Percentiles rank a stretch among this genome's conserved stretches.
Evolutionary conservation across 2,113 vertebrate genomes (phyloP).

Genomic region (Hydrolagus affinis): DNA sequence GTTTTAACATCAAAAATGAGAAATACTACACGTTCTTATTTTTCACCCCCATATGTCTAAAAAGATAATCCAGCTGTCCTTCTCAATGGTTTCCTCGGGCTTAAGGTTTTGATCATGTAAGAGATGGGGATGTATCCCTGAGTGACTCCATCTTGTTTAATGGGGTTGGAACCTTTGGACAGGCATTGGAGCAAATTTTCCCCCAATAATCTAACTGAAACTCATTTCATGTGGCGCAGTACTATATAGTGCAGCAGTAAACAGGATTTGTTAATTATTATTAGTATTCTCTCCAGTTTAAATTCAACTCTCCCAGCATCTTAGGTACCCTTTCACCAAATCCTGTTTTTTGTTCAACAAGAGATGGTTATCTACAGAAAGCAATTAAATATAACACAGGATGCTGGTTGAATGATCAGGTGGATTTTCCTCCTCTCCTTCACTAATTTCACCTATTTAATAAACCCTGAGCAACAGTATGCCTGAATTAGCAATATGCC

Average conservation of each 20-base stretch:
- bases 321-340: not conserved
- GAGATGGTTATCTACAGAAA: not conserved
- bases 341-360: not conserved
- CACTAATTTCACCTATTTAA: not conserved
- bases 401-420: not conserved
- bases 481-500: constrained; percentile 19
- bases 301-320: not conserved
- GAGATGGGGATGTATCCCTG: too few relatives aligned
- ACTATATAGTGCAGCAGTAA: not conserved
- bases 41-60: too few relatives aligned
- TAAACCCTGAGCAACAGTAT: constrained; percentile 20
- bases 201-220: not conserved
- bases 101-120: too few relatives aligned
- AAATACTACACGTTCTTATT: too few relatives aligned
- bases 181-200: too few relatives aligned
- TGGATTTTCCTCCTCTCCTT: not conserved
- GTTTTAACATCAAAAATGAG: too few relatives aligned
- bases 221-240: not conserved
- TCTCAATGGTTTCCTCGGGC: too few relatives aligned
- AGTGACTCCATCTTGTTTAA: too few relatives aligned
- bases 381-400: not conserved
- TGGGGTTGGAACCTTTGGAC: too few relatives aligned
- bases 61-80: too few relatives aligned
- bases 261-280: not conserved
- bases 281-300: not conserved